These are phyloP conservation scores for Lipotes vexillifer DNA, from an alignment of 2,113 vertebrate species.

Conservation along the genomic window DNA sequence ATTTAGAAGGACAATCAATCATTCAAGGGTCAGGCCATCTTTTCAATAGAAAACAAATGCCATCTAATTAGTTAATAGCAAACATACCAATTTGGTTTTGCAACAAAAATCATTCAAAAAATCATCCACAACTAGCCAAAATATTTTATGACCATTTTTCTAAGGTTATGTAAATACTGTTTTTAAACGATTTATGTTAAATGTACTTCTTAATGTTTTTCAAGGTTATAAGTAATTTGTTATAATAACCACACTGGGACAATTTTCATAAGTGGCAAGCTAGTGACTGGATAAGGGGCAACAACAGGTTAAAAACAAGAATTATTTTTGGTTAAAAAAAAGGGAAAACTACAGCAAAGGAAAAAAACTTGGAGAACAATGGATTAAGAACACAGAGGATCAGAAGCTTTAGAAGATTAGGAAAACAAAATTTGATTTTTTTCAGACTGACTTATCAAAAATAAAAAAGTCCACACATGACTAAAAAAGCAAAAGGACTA, in stretches of 20 bases:
- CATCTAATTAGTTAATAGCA: constrained; percentile 32
- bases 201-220: constrained; percentile 37
- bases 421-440: constrained; percentile 49
- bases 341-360: constrained; percentile 20
- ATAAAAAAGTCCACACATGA: constrained; percentile 45
- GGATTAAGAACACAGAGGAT: constrained; percentile 54
- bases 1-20: not conserved
- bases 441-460: constrained; percentile 65
- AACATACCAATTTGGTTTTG: constrained; percentile 12
- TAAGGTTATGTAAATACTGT: constrained; percentile 27
- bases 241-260: constrained; percentile 65
- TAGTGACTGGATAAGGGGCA: constrained; percentile 50
- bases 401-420: constrained; percentile 54
- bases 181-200: not conserved
- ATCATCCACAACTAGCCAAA: constrained; percentile 36
- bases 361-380: constrained; percentile 52
- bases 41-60: constrained; percentile 13
- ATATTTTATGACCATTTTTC: constrained; percentile 32
- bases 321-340: constrained; percentile 71
- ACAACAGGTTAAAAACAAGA: constrained; percentile 60
- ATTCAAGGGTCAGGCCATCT: constrained; percentile 17
- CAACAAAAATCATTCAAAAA: constrained; percentile 23
- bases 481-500: constrained; percentile 61
- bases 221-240: constrained; percentile 60
- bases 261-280: constrained; percentile 65